Percentiles rank a stretch among this genome's conserved stretches.
phyloP scores from a whole-genome alignment of 1,140 invertebrate genomes.

The Bombus sibiricus region DNA sequence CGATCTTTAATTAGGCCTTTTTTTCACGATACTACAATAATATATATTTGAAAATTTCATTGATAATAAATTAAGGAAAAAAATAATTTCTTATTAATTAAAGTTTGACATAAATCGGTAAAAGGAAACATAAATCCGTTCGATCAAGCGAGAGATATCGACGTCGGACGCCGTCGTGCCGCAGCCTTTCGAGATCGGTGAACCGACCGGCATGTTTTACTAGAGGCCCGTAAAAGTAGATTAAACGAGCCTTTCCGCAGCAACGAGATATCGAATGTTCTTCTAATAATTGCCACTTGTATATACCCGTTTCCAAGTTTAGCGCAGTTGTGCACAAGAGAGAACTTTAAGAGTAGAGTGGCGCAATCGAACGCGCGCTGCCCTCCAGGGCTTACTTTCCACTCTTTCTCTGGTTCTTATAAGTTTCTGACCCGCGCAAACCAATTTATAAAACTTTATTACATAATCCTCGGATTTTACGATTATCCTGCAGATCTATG shows the following conservation, averaged over 20 bases:
- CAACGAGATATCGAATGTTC: conserved; percentile 12
- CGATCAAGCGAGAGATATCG: not conserved
- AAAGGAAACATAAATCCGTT: no score
- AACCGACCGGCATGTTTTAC: not conserved
- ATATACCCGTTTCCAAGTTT: conserved; percentile 28
- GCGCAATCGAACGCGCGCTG: not conserved
- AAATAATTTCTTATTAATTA: not conserved
- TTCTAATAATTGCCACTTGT: conserved; percentile 26
- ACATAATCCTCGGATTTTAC: conserved; percentile 31
- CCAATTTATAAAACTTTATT: conserved; percentile 32
- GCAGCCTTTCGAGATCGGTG: not conserved
- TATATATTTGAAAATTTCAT: not conserved
- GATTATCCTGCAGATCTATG: conserved; percentile 12
- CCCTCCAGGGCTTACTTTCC: conserved; percentile 32
- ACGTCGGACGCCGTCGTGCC: no score
- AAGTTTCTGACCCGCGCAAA: not conserved
- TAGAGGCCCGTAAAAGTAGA: not conserved
- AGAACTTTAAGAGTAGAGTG: not conserved
- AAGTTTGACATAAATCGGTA: not conserved
- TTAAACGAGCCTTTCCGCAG: conserved; percentile 30
- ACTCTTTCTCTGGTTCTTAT: conserved; percentile 34
- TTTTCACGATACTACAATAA: no score
- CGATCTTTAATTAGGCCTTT: no score
- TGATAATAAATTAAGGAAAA: not conserved
- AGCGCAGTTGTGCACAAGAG: not conserved